Conservation (phyloP, 2,797 vertebrate genomes). For the Cirrhinus mrigala region DNA sequence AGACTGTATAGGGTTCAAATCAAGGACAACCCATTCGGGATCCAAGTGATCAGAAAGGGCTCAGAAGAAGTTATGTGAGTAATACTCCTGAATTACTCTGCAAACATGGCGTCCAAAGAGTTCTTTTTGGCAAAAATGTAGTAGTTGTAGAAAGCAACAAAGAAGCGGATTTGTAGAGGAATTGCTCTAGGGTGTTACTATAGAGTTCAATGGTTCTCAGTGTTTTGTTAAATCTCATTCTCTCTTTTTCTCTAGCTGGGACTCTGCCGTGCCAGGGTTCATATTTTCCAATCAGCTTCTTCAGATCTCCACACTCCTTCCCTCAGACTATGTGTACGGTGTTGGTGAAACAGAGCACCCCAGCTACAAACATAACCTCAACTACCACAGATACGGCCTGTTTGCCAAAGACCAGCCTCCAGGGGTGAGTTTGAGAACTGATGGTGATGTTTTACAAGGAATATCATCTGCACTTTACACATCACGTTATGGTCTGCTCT, state of each 20-base stretch:
- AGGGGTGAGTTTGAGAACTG: constrained; percentile 76
- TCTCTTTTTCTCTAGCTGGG: constrained; percentile 80
- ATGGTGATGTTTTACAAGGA: background rate
- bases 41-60: constrained; percentile 82
- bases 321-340: constrained; percentile 89
- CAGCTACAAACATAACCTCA: constrained; percentile 79
- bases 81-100: background rate
- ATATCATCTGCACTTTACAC: too few relatives aligned
- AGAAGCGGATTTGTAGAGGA: too few relatives aligned
- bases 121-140: background rate
- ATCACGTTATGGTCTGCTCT: background rate
- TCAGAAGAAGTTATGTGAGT: constrained; percentile 87
- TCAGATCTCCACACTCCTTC: constrained; percentile 88
- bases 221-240: constrained; percentile 46
- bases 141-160: too few relatives aligned
- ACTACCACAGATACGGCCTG: constrained; percentile 91
- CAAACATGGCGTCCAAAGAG: background rate
- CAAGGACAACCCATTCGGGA: constrained; percentile 83
- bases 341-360: constrained; percentile 89
- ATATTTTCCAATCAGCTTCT: constrained; percentile 93
- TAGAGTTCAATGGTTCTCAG: too few relatives aligned
- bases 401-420: constrained; percentile 92
- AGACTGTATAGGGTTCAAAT: constrained; percentile 81
- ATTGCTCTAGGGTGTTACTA: too few relatives aligned
- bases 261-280: constrained; percentile 89